Evolutionary conservation across 2,888 invertebrate species (phyloP), one percentile per base, ranked within the genome.

Genomic region (Lycophotia porphyrea): DNA sequence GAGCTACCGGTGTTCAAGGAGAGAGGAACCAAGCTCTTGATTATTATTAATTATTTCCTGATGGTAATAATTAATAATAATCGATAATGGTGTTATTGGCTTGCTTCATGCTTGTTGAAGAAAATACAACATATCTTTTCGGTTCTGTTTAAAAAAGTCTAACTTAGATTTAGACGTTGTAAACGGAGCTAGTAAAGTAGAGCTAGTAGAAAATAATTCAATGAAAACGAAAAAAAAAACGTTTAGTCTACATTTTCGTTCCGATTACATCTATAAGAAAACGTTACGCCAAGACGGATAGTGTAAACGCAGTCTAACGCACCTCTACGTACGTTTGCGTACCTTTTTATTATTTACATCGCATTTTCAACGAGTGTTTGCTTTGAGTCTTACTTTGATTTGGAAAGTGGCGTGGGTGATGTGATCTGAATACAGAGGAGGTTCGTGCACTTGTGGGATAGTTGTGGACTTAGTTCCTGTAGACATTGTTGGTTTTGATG

Each of bases 311-410:
- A 13, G 69, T 66, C 27, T 70, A 52, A 83, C 86, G 88, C 90
- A 91, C 95, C 95, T 87, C 69, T 72, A 27, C 55, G 70, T 78
- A 72, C 69, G 66, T 84, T 72, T 84, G 84, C 88, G 90, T 91
- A 91, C 95, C 95, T 94, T 95, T 96, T 96, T 96, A 96, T 96
- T 96, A 96, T 96, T 96, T 96, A 96, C 94, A 95, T 91, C 95
- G 93, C 94, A 96, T 96, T 96, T 96, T 95, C 96, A 94, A 93
- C 95, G 95, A 95, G 96, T 96, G 96, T 96, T 96, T 96, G 95
- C 95, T 89, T 89, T 92, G 92, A 91, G 93, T 92, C 93, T 95
- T 94, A 95, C 96, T 96, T 96, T 96, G 96, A 96, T 96, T 96
- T 95, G 92, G 91, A 92, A 95, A 95, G 95, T 94, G 94, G 93